These are phyloP conservation scores for Scatophagus argus DNA, from an alignment of 2,113 vertebrate species.

Conservation along the genomic window DNA sequence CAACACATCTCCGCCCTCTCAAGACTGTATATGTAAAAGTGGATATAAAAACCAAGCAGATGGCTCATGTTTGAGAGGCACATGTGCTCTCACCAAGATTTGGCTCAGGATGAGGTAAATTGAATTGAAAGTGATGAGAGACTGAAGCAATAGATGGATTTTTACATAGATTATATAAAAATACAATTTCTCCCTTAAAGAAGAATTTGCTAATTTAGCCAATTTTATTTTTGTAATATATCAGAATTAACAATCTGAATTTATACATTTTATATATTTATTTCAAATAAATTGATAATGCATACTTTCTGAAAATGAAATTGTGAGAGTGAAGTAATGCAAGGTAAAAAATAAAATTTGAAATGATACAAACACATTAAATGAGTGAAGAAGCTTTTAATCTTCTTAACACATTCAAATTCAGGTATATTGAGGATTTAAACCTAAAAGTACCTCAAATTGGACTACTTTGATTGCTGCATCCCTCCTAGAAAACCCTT, in stretches of 20 bases:
- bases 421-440: neutral
- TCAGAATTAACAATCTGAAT: neutral
- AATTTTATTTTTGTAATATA: neutral
- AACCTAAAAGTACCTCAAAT: neutral
- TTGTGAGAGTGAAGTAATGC: no score
- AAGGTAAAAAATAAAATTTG: no score
- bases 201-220: no score
- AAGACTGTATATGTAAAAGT: constrained; percentile 33
- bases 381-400: no score
- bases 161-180: neutral
- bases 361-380: no score
- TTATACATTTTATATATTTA: neutral
- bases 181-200: neutral
- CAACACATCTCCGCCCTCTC: constrained; percentile 42
- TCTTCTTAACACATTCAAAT: no score
- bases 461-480: no score
- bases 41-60: constrained; percentile 41
- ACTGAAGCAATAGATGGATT: neutral
- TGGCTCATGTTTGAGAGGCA: constrained; percentile 25
- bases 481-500: no score
- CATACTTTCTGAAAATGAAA: neutral
- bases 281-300: neutral
- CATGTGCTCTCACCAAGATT: constrained; percentile 10
- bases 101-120: constrained; percentile 1
- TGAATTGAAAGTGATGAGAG: constrained; percentile 3